These are phyloP conservation scores for Nanorana parkeri DNA, from an alignment of 2,113 vertebrate genomes.

Conservation along the genomic window DNA sequence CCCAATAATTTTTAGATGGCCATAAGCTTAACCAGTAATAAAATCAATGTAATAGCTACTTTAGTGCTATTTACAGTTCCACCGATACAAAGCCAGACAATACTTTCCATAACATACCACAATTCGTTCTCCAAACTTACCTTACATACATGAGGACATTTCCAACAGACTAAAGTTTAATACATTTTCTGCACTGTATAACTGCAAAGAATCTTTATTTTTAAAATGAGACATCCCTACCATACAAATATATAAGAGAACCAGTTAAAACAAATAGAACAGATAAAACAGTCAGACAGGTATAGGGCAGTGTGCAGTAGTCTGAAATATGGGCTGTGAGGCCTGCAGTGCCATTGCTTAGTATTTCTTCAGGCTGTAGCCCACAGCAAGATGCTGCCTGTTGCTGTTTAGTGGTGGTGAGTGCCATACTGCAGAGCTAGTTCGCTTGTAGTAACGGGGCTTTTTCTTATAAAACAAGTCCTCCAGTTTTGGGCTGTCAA, in stretches of 20 bases:
- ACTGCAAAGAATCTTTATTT: conserved; percentile 48
- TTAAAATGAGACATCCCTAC: conserved; percentile 32
- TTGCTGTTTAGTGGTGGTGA: conserved; percentile 74
- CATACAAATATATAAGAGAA: conserved; percentile 26
- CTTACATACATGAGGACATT: too few species aligned
- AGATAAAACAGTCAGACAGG: conserved; percentile 18
- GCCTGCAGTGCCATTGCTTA: conserved; percentile 51
- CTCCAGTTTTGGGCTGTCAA: conserved; percentile 81
- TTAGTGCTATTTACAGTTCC: too few species aligned
- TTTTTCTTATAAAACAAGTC: conserved; percentile 92
- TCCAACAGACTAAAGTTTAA: not conserved
- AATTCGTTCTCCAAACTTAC: too few species aligned
- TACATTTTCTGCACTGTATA: not conserved
- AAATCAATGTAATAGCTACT: too few species aligned
- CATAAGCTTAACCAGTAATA: too few species aligned
- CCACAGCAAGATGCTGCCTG: conserved; percentile 50
- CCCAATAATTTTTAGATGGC: too few species aligned
- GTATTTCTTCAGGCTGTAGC: conserved; percentile 64
- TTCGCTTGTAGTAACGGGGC: conserved; percentile 92
- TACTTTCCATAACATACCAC: too few species aligned
- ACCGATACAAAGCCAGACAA: too few species aligned
- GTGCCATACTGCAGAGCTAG: conserved; percentile 93
- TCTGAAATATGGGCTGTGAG: not conserved
- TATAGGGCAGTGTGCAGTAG: conserved; percentile 31
- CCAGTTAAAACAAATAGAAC: conserved; percentile 19